Conservation (phyloP, 2,113 vertebrate species). For the Podarcis cretensis region DNA sequence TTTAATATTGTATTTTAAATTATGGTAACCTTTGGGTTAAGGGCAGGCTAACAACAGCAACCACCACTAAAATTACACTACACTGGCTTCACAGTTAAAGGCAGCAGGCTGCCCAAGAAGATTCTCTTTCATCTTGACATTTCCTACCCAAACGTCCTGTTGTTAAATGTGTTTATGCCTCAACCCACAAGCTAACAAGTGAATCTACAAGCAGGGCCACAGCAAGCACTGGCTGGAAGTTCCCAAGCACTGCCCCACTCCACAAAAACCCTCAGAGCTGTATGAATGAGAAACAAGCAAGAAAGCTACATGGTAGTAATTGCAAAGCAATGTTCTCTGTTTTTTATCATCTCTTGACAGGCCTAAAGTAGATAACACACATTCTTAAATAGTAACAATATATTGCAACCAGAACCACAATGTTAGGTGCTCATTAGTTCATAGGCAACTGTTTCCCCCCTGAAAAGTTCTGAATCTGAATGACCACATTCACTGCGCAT, state of each 20-base stretch:
- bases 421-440: background rate
- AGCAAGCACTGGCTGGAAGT: background rate
- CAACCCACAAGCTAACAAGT: background rate
- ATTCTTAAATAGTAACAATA: background rate
- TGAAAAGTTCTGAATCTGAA: background rate
- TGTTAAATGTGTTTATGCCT: background rate
- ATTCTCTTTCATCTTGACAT: background rate
- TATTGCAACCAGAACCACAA: background rate
- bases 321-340: background rate
- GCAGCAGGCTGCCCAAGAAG: background rate
- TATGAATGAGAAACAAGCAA: background rate
- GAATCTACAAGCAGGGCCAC: background rate
- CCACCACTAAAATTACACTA: background rate
- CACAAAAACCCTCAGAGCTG: background rate
- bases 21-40: too few relatives aligned
- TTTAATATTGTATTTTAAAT: too few relatives aligned
- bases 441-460: background rate
- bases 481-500: background rate
- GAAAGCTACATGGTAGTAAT: background rate
- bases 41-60: background rate
- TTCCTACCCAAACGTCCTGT: background rate
- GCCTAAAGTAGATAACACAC: background rate
- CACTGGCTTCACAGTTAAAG: background rate
- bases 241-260: too few relatives aligned
- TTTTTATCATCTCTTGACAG: background rate